A percentile compares a stretch with the other conserved stretches of the same genome.
Evolutionary conservation across 2,797 vertebrate species (phyloP).

Genomic region (Pipistrellus pygmaeus): DNA sequence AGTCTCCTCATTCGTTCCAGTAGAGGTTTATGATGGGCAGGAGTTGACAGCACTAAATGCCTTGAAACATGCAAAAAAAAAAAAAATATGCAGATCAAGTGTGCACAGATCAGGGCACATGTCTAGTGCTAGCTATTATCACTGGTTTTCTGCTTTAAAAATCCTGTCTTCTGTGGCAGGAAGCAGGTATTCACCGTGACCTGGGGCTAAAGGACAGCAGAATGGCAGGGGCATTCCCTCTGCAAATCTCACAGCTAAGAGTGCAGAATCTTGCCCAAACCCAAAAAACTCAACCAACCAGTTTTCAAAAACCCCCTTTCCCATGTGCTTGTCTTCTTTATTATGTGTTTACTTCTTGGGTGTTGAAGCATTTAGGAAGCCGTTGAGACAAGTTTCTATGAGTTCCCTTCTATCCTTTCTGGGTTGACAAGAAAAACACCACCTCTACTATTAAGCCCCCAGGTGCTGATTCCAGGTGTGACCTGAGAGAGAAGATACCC

Average conservation of each 20-base stretch:
- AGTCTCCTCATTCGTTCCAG: neutral
- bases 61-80: neutral
- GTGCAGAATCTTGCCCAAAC: neutral
- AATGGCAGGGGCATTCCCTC: neutral
- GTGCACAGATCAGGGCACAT: neutral
- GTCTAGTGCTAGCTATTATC: neutral
- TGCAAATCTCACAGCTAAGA: neutral
- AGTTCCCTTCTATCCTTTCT: neutral
- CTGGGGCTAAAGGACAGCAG: neutral
- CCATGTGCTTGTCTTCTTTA: neutral
- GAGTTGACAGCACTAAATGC: neutral
- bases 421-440: neutral
- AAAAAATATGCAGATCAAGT: neutral
- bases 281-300: conserved; percentile 45
- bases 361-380: conserved; percentile 33
- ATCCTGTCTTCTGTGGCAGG: neutral
- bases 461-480: neutral
- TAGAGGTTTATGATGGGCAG: neutral
- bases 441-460: neutral
- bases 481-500: neutral
- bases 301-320: conserved; percentile 42
- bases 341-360: conserved; percentile 27
- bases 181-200: neutral
- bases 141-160: neutral
- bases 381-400: neutral